These are phyloP conservation scores for Chiridota heheva DNA, from an alignment of 35 echinoderm and acorn worm genomes.

Conservation along the genomic window DNA sequence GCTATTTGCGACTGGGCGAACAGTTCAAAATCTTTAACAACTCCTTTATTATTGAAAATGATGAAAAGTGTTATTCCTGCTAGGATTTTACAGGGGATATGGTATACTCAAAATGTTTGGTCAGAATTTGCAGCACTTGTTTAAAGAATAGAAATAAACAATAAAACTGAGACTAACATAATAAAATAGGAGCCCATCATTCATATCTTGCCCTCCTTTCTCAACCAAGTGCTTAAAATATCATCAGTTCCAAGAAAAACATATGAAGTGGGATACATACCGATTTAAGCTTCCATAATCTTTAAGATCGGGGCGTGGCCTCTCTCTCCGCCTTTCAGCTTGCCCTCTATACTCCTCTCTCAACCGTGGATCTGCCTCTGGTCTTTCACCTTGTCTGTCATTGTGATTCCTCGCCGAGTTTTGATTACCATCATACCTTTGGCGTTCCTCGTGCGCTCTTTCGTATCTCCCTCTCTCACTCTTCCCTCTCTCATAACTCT, in stretches of 20 bases:
- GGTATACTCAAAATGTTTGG: neutral
- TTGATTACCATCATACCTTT: neutral
- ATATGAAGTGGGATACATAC: neutral
- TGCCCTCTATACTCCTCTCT: neutral
- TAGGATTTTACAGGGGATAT: too few species aligned
- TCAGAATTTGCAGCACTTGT: neutral
- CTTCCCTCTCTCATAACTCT: constrained; percentile 24
- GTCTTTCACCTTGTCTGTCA: constrained; percentile 17
- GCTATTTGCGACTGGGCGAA: too few species aligned
- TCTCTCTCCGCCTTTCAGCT: constrained; percentile 20
- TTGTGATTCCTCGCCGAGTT: constrained; percentile 13
- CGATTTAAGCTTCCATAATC: constrained; percentile 57
- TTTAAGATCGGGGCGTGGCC: neutral
- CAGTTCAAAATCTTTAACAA: too few species aligned
- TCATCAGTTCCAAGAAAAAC: neutral
- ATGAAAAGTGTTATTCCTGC: too few species aligned
- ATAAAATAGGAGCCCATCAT: neutral
- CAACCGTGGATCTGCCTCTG: constrained; percentile 1
- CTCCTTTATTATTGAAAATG: too few species aligned
- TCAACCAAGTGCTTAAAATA: neutral
- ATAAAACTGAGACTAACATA: neutral
- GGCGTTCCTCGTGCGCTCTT: constrained; percentile 30
- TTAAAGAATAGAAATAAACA: neutral
- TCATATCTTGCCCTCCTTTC: neutral
- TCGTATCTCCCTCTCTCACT: constrained; percentile 37